phyloP scores from a whole-genome alignment of 2,888 invertebrate species.

The Trissoscelio sp. region DNA sequence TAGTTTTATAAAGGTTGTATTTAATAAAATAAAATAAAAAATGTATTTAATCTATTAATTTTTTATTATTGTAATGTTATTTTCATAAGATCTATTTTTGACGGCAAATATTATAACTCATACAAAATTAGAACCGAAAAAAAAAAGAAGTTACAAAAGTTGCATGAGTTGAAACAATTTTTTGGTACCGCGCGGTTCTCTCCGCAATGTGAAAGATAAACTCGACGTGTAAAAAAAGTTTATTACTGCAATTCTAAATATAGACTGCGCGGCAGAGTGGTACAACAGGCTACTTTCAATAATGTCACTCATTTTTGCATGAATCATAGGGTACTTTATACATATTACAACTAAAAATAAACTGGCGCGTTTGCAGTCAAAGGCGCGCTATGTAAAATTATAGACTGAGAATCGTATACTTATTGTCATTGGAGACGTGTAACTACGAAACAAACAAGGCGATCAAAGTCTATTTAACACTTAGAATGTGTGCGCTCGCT shows the following conservation, averaged over 20 bases:
- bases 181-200: neutral
- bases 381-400: conserved; percentile 62
- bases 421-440: conserved; percentile 69
- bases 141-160: no score
- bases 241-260: conserved; percentile 56
- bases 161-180: no score
- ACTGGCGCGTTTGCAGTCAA: conserved; percentile 59
- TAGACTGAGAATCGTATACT: conserved; percentile 66
- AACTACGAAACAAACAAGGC: conserved; percentile 69
- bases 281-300: conserved; percentile 55
- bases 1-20: no score
- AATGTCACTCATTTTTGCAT: conserved; percentile 66
- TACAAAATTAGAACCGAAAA: no score
- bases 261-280: conserved; percentile 37
- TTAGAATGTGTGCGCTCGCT: conserved; percentile 65
- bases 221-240: conserved; percentile 35
- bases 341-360: conserved; percentile 66
- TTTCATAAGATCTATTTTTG: no score
- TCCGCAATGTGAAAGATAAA: conserved; percentile 32
- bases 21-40: no score
- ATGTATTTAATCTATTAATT: no score
- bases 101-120: no score
- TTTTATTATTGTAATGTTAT: no score
- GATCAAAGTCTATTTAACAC: conserved; percentile 72
- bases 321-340: conserved; percentile 53